Conservation (phyloP, 2,113 vertebrate genomes). For the Pelodiscus sinensis region DNA sequence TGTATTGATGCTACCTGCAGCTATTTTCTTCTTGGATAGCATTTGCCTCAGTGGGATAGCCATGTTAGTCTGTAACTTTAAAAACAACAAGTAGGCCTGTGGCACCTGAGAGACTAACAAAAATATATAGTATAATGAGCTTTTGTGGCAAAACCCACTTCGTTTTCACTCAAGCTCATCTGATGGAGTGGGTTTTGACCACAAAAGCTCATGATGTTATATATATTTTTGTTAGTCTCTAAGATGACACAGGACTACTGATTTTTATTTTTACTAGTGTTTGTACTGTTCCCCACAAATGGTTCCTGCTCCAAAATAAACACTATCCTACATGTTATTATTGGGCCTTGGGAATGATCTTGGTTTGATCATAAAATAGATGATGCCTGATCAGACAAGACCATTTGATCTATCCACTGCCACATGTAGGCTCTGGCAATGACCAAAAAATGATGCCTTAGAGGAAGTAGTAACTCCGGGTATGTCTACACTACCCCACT, state of each 20-base stretch:
- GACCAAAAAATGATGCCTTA: background rate
- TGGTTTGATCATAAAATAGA: background rate
- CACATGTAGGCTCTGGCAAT: background rate
- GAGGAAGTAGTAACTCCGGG: rapidly evolving
- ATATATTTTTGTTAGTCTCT: too few relatives aligned
- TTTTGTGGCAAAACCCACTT: too few relatives aligned
- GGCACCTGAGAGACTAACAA: too few relatives aligned
- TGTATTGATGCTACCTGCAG: background rate
- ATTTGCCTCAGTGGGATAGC: too few relatives aligned
- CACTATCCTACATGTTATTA: background rate
- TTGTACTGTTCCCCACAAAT: background rate
- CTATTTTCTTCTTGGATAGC: background rate
- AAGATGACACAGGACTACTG: too few relatives aligned
- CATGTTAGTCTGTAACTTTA: too few relatives aligned
- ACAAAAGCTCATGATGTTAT: too few relatives aligned
- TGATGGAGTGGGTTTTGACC: too few relatives aligned
- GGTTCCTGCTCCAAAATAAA: background rate
- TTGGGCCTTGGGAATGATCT: background rate
- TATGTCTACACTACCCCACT: too few relatives aligned
- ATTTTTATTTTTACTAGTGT: background rate
- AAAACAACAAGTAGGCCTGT: too few relatives aligned
- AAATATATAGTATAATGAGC: too few relatives aligned
- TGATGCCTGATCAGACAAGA: rapidly evolving
- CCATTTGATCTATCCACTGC: rapidly evolving
- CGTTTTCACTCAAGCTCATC: too few relatives aligned